Percentiles rank a stretch among this genome's conserved stretches.
Evolutionary conservation across 1,140 invertebrate species (phyloP).

Genomic region (Drosophila paulistorum): DNA sequence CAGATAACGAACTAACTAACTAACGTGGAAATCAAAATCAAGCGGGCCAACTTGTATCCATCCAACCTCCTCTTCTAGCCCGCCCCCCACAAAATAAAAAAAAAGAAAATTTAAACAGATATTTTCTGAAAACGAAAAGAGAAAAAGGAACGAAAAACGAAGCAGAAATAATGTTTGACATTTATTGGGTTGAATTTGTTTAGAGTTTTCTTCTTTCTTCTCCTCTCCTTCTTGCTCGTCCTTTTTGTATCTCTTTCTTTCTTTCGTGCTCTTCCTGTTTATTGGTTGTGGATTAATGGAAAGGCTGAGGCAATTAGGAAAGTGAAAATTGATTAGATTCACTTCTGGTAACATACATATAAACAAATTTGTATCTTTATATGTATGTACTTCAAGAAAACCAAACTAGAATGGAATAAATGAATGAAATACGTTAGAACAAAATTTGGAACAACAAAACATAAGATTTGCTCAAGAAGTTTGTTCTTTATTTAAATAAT

Average conservation of each 20-base stretch:
- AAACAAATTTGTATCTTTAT: neutral
- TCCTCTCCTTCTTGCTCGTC: neutral
- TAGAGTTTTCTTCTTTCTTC: neutral
- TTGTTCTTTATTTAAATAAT: too few species aligned
- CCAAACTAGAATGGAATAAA: too few species aligned
- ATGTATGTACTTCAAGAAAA: too few species aligned
- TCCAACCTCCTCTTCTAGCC: constrained; percentile 17
- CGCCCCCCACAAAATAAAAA: neutral
- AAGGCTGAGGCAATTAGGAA: constrained; percentile 41
- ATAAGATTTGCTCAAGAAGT: too few species aligned
- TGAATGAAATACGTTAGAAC: too few species aligned
- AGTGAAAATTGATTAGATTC: constrained; percentile 42
- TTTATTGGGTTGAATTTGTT: constrained; percentile 18
- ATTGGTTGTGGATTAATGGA: constrained; percentile 37
- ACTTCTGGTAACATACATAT: neutral
- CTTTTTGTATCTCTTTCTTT: too few species aligned
- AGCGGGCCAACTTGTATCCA: constrained; percentile 33
- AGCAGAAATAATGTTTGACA: constrained; percentile 11
- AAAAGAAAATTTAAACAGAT: neutral
- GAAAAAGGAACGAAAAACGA: constrained; percentile 6
- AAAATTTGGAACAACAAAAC: too few species aligned
- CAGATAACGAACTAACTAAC: constrained; percentile 78
- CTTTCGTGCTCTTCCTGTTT: constrained; percentile 5
- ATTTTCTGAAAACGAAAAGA: too few species aligned
- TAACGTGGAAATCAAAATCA: constrained; percentile 69